A percentile compares a stretch with the other conserved stretches of the same genome.
These are phyloP conservation scores for Axea sp. DNA, from an alignment of 2,888 invertebrate genomes.

Conservation along the genomic window DNA sequence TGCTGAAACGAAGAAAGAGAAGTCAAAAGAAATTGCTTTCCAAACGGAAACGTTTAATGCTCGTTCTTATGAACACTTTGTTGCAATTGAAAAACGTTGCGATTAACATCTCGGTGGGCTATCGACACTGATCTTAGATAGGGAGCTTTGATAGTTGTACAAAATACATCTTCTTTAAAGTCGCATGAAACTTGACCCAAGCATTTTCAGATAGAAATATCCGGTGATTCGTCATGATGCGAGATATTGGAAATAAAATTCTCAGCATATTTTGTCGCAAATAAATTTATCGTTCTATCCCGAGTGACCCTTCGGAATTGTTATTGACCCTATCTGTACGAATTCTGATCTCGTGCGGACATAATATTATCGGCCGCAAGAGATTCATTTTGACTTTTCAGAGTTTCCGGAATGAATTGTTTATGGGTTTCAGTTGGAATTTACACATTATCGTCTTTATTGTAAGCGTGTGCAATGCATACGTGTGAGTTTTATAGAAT, in stretches of 20 bases:
- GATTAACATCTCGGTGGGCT: constrained; percentile 19
- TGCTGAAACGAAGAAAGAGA: constrained; percentile 21
- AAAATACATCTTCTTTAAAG: constrained; percentile 15
- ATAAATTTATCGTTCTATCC: constrained; percentile 64
- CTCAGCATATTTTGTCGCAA: constrained; percentile 70
- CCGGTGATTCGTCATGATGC: constrained; percentile 64
- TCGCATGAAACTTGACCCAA: background rate
- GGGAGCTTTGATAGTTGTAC: background rate
- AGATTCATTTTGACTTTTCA: constrained; percentile 49
- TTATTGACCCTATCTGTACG: constrained; percentile 41
- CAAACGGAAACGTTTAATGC: constrained; percentile 15
- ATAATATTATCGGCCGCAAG: constrained; percentile 17
- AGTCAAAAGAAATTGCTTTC: constrained; percentile 17
- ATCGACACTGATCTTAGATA: background rate
- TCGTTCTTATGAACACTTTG: constrained; percentile 2
- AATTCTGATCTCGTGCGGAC: constrained; percentile 33
- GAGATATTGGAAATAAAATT: constrained; percentile 74
- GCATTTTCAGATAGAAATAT: constrained; percentile 69
- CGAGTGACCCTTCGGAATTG: constrained; percentile 36
- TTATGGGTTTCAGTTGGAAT: constrained; percentile 11
- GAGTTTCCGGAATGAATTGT: constrained; percentile 13
- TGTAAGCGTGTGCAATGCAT: constrained; percentile 42
- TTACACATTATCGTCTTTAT: constrained; percentile 7
- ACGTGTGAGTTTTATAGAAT: constrained; percentile 51
- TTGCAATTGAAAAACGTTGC: constrained; percentile 14